Conservation (phyloP, 2,888 invertebrate genomes). For the Drosophila aldrichi region DNA sequence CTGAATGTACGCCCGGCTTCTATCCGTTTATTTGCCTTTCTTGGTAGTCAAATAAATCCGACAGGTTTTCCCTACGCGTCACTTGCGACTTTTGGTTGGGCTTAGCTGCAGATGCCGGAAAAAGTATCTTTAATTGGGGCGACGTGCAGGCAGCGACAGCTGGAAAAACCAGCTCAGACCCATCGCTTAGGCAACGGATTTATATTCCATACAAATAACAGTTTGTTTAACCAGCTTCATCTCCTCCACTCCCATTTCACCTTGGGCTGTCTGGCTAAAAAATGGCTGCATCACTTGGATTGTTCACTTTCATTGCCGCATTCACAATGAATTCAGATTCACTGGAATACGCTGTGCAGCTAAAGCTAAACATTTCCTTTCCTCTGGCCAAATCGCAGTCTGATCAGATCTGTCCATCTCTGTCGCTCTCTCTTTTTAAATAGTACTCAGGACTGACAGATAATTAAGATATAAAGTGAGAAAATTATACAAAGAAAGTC, state of each 20-base stretch:
- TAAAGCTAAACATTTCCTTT: neutral
- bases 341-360: neutral
- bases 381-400: too few species aligned
- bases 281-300: neutral
- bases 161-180: neutral
- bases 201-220: neutral
- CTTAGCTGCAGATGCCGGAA: neutral
- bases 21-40: neutral
- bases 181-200: neutral
- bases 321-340: neutral
- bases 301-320: neutral
- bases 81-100: neutral
- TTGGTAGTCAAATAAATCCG: constrained; percentile 3
- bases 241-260: neutral
- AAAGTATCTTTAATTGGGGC: constrained; percentile 2
- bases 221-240: neutral
- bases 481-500: neutral
- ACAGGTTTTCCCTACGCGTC: constrained; percentile 2
- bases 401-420: neutral
- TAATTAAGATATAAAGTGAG: neutral
- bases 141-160: neutral
- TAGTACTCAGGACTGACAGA: too few species aligned
- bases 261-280: neutral
- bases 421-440: neutral
- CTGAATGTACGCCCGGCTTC: neutral